A percentile compares a stretch with the other conserved stretches of the same genome.
phyloP scores from a whole-genome alignment of 2,888 invertebrate species.

The Drosophila fulvimacula region DNA sequence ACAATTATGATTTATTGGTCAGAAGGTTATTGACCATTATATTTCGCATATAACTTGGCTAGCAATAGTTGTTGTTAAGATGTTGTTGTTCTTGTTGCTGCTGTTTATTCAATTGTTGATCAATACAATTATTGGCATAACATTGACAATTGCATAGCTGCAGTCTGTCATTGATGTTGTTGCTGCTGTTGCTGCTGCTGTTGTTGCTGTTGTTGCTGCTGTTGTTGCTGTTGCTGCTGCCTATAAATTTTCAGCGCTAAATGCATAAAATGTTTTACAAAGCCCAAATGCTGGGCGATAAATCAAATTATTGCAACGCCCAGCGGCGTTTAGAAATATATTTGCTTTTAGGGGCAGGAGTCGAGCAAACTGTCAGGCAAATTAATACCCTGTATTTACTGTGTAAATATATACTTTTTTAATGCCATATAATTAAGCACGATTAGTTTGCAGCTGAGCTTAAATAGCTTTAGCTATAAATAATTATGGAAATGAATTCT shows the following conservation, averaged over 20 bases:
- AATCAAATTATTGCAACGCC: slow-evolving; percentile 55
- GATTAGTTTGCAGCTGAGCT: not conserved
- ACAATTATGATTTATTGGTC: slow-evolving; percentile 76
- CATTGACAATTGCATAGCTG: slow-evolving; percentile 52
- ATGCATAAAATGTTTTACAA: slow-evolving; percentile 67
- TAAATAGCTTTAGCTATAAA: not conserved
- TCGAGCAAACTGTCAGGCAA: not conserved
- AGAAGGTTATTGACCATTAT: slow-evolving; percentile 78
- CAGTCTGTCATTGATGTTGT: slow-evolving; percentile 40
- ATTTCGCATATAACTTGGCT: slow-evolving; percentile 51
- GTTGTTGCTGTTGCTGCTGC: slow-evolving; percentile 23
- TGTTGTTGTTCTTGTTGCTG: slow-evolving; percentile 13
- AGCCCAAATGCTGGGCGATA: slow-evolving; percentile 46
- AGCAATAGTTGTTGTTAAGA: slow-evolving; percentile 38
- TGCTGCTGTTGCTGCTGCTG: slow-evolving; percentile 22
- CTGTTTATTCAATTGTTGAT: slow-evolving; percentile 51
- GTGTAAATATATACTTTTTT: not conserved
- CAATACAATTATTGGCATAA: slow-evolving; percentile 62
- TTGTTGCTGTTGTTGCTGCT: slow-evolving; percentile 22
- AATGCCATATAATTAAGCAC: not conserved
- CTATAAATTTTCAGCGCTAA: slow-evolving; percentile 65
- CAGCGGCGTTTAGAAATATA: slow-evolving; percentile 36
- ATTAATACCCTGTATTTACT: slow-evolving; percentile 22
- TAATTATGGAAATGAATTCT: not conserved
- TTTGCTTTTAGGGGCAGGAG: not conserved